A percentile compares a stretch with the other conserved stretches of the same genome.
Evolutionary conservation across 1,140 invertebrate species (phyloP).

Genomic region (Brachionus plicatilis): DNA sequence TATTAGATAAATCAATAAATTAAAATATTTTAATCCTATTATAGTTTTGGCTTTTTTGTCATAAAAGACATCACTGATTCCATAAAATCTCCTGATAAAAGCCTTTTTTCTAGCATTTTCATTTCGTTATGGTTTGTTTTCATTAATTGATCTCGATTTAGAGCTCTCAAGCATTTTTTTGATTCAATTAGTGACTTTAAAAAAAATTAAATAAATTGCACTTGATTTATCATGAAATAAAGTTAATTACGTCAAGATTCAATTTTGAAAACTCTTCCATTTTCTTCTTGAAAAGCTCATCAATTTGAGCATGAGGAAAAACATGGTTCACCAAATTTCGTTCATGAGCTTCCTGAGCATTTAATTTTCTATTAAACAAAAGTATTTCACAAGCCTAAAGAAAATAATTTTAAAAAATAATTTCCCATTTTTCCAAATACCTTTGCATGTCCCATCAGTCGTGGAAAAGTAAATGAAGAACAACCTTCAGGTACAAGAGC

Average conservation of each 20-base stretch:
- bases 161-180: conserved; percentile 59
- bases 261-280: conserved; percentile 47
- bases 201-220: background rate
- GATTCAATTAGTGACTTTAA: conserved; percentile 59
- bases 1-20: background rate
- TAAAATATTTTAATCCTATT: background rate
- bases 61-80: conserved; percentile 55
- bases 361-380: conserved; percentile 71
- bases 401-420: conserved; percentile 6
- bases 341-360: conserved; percentile 67
- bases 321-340: conserved; percentile 69
- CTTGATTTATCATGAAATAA: background rate
- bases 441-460: conserved; percentile 15
- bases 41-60: conserved; percentile 3
- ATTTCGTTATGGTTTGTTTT: conserved; percentile 61
- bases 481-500: conserved; percentile 76
- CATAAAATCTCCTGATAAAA: conserved; percentile 62
- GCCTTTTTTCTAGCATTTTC: conserved; percentile 59
- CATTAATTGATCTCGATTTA: conserved; percentile 56
- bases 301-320: conserved; percentile 61
- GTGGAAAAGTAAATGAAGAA: conserved; percentile 74
- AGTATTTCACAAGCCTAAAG: conserved; percentile 71
- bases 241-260: conserved; percentile 1
- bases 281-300: conserved; percentile 56
- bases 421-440: conserved; percentile 42